phyloP scores from a whole-genome alignment of 1,140 invertebrate genomes.

The Pentalonia nigronervosa region DNA sequence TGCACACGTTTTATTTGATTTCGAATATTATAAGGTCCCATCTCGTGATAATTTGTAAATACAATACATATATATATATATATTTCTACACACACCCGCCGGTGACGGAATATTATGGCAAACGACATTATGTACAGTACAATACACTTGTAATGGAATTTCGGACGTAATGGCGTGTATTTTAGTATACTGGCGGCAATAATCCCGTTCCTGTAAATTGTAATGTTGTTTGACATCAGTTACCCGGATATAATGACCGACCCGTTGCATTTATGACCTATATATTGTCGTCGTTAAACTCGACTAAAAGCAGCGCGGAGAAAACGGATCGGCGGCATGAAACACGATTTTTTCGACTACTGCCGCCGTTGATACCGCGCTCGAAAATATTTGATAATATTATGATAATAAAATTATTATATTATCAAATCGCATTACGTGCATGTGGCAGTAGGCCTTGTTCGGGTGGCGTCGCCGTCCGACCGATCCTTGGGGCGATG shows the following conservation, averaged over 20 bases:
- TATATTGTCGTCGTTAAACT: neutral
- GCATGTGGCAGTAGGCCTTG: too few relatives aligned
- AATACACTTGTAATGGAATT: conserved; percentile 30
- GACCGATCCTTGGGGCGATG: too few relatives aligned
- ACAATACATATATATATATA: neutral
- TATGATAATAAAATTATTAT: too few relatives aligned
- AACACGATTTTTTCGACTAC: neutral
- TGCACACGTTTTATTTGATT: neutral
- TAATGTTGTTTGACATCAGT: conserved; percentile 46
- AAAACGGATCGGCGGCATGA: neutral
- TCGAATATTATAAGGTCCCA: neutral
- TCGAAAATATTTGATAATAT: neutral
- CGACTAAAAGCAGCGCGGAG: neutral
- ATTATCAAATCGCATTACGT: too few relatives aligned
- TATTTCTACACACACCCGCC: neutral
- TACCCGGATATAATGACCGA: conserved; percentile 8
- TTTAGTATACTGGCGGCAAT: conserved; percentile 22
- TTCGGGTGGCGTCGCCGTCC: too few relatives aligned
- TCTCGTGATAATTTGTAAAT: conserved; percentile 20
- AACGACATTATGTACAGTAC: neutral
- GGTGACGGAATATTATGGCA: neutral
- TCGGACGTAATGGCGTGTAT: conserved; percentile 30
- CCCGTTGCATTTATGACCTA: conserved; percentile 15
- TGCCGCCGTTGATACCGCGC: neutral
- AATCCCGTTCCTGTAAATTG: conserved; percentile 27